Evolutionary conservation across 2,113 vertebrate genomes (phyloP), one percentile per base, ranked within the genome.

Genomic region (Lasiurus cinereus): DNA sequence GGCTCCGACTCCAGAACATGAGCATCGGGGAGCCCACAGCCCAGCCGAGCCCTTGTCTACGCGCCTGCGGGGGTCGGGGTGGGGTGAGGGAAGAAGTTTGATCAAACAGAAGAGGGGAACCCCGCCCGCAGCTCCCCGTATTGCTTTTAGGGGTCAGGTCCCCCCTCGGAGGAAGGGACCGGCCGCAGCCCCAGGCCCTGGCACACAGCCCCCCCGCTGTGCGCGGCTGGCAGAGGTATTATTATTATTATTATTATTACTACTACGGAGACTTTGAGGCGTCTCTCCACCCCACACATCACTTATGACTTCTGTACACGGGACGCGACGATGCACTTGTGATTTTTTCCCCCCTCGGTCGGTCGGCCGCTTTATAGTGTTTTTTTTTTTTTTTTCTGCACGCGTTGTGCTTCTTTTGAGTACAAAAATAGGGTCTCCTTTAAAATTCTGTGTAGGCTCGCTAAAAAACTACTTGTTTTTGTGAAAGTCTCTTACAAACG

Each of bases 401-500:
- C 98, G 83, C 98, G 39, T 98, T 98, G 98, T 98, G 98, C 98
- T 98, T 98, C 98, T 97, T 98, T 94, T 98, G 98, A 98, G 98
- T 98, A 98, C 98, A 98, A 98, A 98, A 98, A 98, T 98, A 98
- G 98, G 98, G 98, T 98, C 98, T 97, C 97, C 97, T 98, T 98
- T 98, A 98, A 98, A 98, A 98, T 98, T 98, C 98, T 98, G 98
- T 98, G 98, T 98, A 98, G 98, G 98, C 98, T 98, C 98, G 98
- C 98, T 98, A 98, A 98, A 98, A 98, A 98, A 98, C 98, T 98
- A 98, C 98, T 98, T 97, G 98, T 97, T 98, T 97, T 98, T 98
- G 98, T 98, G 98, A 98, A 98, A 98, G 98, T 98, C 98, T 98
- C 98, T 98, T 98, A 98, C 98, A 98, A 98, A 98, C 98, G 98